A percentile compares a stretch with the other conserved stretches of the same genome.
Conservation (phyloP, 1,140 invertebrate genomes). For the Bombus superbus region DNA sequence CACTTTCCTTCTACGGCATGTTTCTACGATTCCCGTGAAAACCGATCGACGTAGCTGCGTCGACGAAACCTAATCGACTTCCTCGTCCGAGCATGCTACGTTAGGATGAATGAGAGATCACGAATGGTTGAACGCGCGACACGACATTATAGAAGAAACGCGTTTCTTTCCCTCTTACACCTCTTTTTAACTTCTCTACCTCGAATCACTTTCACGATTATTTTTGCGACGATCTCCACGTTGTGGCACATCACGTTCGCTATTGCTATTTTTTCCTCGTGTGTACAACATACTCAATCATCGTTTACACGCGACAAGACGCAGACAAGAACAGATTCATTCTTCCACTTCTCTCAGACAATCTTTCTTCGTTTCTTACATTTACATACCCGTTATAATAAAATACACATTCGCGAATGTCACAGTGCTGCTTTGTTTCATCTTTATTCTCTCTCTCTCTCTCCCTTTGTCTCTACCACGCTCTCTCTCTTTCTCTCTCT, state of each 20-base stretch:
- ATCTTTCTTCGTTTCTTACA: constrained; percentile 42
- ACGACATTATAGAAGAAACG: constrained; percentile 44
- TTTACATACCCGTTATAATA: constrained; percentile 75
- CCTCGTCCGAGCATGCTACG: constrained; percentile 29
- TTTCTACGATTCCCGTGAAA: constrained; percentile 2
- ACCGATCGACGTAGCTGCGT: constrained; percentile 13
- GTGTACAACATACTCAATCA: constrained; percentile 1
- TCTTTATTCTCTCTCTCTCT: neutral
- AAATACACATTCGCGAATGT: constrained; percentile 79
- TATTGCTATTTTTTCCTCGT: constrained; percentile 24
- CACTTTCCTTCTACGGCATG: neutral
- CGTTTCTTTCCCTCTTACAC: neutral
- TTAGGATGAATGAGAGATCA: constrained; percentile 26
- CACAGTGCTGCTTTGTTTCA: constrained; percentile 66
- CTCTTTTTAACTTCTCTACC: neutral
- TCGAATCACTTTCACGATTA: constrained; percentile 14
- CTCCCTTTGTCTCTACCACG: no score
- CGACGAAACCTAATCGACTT: constrained; percentile 9
- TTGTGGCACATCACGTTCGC: constrained; percentile 39
- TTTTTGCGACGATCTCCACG: constrained; percentile 34
- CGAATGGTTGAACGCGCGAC: constrained; percentile 15
- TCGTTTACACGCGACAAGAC: constrained; percentile 20
- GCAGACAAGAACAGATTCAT: constrained; percentile 32
- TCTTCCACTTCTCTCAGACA: neutral
- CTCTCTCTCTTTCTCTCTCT: neutral